A percentile compares a stretch with the other conserved stretches of the same genome.
These are phyloP conservation scores for Brachyistius frenatus DNA, from an alignment of 2,113 vertebrate genomes.

Conservation along the genomic window DNA sequence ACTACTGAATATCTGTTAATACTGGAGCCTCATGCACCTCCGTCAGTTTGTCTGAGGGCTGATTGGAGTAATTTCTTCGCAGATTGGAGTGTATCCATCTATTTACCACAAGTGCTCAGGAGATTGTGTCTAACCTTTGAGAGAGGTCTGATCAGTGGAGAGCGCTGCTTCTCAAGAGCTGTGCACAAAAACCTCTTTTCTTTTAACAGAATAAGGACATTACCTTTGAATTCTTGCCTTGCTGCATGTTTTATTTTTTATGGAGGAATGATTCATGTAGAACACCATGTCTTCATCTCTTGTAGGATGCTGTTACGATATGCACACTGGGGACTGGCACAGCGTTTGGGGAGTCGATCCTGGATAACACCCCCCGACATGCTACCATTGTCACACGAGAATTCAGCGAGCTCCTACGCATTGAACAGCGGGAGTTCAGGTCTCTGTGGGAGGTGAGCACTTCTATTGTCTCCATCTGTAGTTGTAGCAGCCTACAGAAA, in stretches of 20 bases:
- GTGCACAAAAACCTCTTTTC: neutral
- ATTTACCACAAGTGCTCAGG: conserved; percentile 31
- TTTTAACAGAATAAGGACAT: neutral
- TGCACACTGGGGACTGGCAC: conserved; percentile 97
- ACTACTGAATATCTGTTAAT: conserved; percentile 23
- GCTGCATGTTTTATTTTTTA: neutral
- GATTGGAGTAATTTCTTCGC: conserved; percentile 51
- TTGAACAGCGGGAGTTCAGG: conserved; percentile 97
- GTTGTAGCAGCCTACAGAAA: conserved; percentile 16
- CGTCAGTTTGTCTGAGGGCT: conserved; percentile 10
- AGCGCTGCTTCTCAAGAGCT: neutral
- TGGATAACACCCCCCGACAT: conserved; percentile 97
- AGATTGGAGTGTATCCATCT: conserved; percentile 20
- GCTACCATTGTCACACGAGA: conserved; percentile 96
- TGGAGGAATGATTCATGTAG: neutral
- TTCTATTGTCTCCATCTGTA: conserved; percentile 27
- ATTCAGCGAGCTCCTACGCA: conserved; percentile 93
- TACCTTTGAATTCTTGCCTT: conserved; percentile 1
- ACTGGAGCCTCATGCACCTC: neutral
- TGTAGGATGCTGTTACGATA: conserved; percentile 95
- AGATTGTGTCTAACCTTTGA: conserved; percentile 45
- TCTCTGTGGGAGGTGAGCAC: conserved; percentile 94
- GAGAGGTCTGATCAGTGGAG: conserved; percentile 23
- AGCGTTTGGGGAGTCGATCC: conserved; percentile 97
- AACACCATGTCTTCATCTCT: conserved; percentile 46